Base-by-base conservation (phyloP, 2,888 invertebrate genomes). In the Frankliniella intonsa region DNA sequence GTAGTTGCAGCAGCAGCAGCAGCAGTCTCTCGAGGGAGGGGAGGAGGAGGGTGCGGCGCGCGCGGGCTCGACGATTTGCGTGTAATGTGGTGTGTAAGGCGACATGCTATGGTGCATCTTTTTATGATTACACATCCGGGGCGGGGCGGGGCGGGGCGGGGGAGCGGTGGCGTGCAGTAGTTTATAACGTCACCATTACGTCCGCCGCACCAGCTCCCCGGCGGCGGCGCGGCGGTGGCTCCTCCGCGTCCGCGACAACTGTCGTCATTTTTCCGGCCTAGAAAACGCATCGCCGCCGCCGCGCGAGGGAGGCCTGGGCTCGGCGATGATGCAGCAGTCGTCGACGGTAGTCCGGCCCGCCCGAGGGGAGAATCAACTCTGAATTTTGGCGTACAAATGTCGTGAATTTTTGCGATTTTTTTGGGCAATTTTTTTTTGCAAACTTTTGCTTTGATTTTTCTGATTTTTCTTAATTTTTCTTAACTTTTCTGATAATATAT, bases 31-130 rank as follows among this genome's bases (percentile, higher is more conserved):
- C 7, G 14, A 7, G 55, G 55, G 55, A 14, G 69, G 69, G 5
- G 22, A 1, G 69, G 22, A 22, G 69, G 65, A 9, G n/a, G n/a
- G 17, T 65, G 55, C 17, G 14, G 17, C 62, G 14, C 62, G 62
- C 62, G 62, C 62, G 1, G 55, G 69, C 69, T 8, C 69, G 69
- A 10, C 69, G 69, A 62, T 76, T 76, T 76, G 69, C 69, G 69
- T 76, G 69, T 76, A 76, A 76, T 76, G 69, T 76, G 69, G 69
- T 76, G 69, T 76, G 69, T 76, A 76, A 76, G 69, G 69, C 69
- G 69, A 76, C 69, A 76, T 76, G 25, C 10, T 25, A 76, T 25
- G 69, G 69, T 76, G 69, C 69, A 76, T 76, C 69, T 76, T 76
- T 76, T 76, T 76, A 76, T 76, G 22, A 76, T 76, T 22, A 76